Percentiles rank a stretch among this genome's conserved stretches.
Evolutionary conservation across 2,113 vertebrate species (phyloP).

Genomic region (Girardinichthys multiradiatus): DNA sequence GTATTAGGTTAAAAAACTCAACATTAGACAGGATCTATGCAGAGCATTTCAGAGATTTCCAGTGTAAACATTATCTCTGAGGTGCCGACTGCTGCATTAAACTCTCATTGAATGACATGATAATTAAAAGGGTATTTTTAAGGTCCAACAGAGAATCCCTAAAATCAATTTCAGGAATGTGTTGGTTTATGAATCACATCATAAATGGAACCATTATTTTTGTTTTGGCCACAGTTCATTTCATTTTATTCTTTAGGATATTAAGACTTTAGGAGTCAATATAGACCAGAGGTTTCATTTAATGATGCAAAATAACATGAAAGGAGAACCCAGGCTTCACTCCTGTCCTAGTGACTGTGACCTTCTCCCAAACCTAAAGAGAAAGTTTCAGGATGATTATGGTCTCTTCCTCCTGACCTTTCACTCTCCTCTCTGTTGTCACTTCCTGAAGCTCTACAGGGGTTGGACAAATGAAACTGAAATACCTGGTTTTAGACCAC

Average conservation of each 20-base stretch:
- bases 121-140: neutral
- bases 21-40: neutral
- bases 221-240: neutral
- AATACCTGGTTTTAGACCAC: too few relatives aligned
- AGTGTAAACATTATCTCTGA: neutral
- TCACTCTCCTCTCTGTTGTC: neutral
- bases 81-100: too few relatives aligned
- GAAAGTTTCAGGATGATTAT: conserved; percentile 11
- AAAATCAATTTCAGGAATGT: neutral
- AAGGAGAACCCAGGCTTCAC: conserved; percentile 4
- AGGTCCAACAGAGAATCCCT: neutral
- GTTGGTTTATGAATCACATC: conserved; percentile 21
- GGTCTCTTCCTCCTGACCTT: conserved; percentile 25
- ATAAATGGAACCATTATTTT: conserved; percentile 16
- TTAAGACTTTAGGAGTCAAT: neutral
- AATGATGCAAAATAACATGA: neutral
- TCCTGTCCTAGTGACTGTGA: conserved; percentile 13
- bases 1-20: neutral
- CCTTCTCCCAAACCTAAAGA: conserved; percentile 34
- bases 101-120: neutral
- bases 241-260: neutral
- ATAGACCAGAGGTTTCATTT: neutral
- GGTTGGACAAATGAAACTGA: too few relatives aligned
- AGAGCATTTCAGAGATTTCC: neutral
- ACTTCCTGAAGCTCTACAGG: neutral